These are phyloP conservation scores for Nematolebias whitei DNA, from an alignment of 2,113 vertebrate species.

Conservation along the genomic window DNA sequence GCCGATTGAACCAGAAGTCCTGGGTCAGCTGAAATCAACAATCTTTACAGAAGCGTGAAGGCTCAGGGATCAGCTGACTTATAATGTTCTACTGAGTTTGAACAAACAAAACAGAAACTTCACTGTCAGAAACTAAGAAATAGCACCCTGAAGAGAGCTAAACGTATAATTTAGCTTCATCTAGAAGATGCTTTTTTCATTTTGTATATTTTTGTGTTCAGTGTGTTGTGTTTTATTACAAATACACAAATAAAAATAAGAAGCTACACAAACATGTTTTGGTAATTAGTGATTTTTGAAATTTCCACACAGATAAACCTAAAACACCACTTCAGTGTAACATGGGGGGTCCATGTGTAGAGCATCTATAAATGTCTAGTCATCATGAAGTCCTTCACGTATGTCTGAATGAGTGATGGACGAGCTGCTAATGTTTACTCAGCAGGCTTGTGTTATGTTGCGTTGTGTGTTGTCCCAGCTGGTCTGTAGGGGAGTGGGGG, in stretches of 20 bases:
- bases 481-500: conserved; percentile 87
- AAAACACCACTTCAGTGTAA: background rate
- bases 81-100: conserved; percentile 7
- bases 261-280: background rate
- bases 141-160: background rate
- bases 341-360: conserved; percentile 1
- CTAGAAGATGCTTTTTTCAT: background rate
- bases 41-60: conserved; percentile 18
- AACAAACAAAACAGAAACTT: conserved; percentile 15
- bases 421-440: conserved; percentile 54
- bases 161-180: background rate
- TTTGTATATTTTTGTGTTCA: conserved; percentile 8
- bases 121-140: background rate
- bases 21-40: conserved; percentile 38
- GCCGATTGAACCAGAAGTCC: conserved; percentile 26
- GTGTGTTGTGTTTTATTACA: conserved; percentile 2
- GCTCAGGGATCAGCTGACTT: conserved; percentile 27
- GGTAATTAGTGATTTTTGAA: background rate
- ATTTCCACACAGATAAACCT: background rate
- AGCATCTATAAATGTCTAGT: conserved; percentile 10
- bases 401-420: conserved; percentile 40
- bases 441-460: conserved; percentile 48
- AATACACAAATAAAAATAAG: background rate
- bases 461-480: conserved; percentile 83
- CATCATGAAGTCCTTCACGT: conserved; percentile 29